Evolutionary conservation across 1,140 invertebrate species (phyloP).

Genomic region (Dufourea novaeangliae): DNA sequence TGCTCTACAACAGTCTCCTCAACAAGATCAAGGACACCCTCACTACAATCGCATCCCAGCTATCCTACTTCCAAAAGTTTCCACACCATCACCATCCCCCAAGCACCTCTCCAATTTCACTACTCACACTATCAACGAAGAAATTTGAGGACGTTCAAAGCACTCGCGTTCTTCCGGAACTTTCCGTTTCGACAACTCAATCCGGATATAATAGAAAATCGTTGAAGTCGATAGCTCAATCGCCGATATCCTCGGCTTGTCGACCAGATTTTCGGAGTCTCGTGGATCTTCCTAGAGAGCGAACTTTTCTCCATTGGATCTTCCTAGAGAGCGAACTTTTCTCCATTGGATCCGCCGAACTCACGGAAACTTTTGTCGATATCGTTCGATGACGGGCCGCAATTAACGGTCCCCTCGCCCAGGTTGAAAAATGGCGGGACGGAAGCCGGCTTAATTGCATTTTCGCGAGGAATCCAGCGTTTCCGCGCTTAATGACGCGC

Average conservation of each 20-base stretch:
- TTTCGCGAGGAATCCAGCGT: conserved; percentile 8
- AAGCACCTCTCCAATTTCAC: not conserved
- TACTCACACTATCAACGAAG: not conserved
- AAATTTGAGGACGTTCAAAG: not conserved
- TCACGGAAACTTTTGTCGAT: not conserved
- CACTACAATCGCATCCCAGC: not conserved
- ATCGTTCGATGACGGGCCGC: not conserved
- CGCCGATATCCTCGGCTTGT: not conserved
- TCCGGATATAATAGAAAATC: conserved; percentile 20
- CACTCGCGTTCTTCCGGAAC: not conserved
- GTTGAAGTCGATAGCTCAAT: not conserved
- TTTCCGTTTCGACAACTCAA: not conserved
- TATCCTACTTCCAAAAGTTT: not conserved
- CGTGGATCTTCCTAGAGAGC: not conserved
- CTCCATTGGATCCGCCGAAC: not conserved
- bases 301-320: not conserved
- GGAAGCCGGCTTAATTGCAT: conserved; percentile 19
- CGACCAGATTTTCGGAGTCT: not conserved
- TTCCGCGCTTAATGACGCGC: conserved; percentile 12
- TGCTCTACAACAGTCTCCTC: not conserved
- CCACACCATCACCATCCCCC: not conserved
- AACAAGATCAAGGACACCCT: not conserved
- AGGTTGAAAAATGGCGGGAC: conserved; percentile 15
- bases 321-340: not conserved
- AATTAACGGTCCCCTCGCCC: not conserved